These are phyloP conservation scores for Ophion ellenae DNA, from an alignment of 2,888 invertebrate species.

Conservation along the genomic window DNA sequence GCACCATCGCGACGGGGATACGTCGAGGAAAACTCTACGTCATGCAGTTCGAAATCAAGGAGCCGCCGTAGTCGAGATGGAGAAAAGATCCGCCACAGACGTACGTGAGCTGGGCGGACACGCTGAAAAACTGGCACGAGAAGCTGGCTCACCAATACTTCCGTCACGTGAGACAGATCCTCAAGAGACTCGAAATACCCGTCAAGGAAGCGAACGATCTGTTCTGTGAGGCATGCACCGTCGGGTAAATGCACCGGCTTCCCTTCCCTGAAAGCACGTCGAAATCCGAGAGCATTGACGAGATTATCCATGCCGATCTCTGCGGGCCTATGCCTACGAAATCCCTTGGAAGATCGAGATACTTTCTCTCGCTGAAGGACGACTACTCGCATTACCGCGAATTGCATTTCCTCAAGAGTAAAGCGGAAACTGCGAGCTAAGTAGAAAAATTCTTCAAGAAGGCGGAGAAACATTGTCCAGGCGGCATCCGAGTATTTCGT, in stretches of 20 bases:
- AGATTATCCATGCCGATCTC: slow-evolving; percentile 65
- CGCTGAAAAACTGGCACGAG: slow-evolving; percentile 1
- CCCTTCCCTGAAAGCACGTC: slow-evolving; percentile 49
- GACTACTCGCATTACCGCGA: slow-evolving; percentile 9
- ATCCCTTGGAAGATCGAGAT: slow-evolving; percentile 11
- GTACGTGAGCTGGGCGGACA: slow-evolving; percentile 31
- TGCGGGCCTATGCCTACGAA: slow-evolving; percentile 63
- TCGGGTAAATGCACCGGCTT: slow-evolving; percentile 56
- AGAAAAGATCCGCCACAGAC: background rate
- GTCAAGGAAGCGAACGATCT: slow-evolving; percentile 13
- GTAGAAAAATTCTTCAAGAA: slow-evolving; percentile 32
- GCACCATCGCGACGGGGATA: slow-evolving; percentile 43
- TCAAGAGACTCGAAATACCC: slow-evolving; percentile 35
- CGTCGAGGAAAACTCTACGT: slow-evolving; percentile 49
- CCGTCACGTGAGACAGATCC: slow-evolving; percentile 31
- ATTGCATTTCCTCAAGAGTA: slow-evolving; percentile 22
- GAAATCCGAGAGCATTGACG: slow-evolving; percentile 45
- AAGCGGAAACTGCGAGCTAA: background rate
- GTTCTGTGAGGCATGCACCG: slow-evolving; percentile 37
- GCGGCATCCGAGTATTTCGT: slow-evolving; percentile 31
- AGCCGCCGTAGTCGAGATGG: background rate
- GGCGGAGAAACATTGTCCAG: slow-evolving; percentile 37
- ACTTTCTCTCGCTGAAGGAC: slow-evolving; percentile 16
- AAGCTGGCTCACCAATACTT: slow-evolving; percentile 46
- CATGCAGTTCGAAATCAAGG: slow-evolving; percentile 55